Percentiles rank a stretch among this genome's conserved stretches.
Evolutionary conservation across 2,888 invertebrate species (phyloP).

Genomic region (Glaucopsyche alexis): DNA sequence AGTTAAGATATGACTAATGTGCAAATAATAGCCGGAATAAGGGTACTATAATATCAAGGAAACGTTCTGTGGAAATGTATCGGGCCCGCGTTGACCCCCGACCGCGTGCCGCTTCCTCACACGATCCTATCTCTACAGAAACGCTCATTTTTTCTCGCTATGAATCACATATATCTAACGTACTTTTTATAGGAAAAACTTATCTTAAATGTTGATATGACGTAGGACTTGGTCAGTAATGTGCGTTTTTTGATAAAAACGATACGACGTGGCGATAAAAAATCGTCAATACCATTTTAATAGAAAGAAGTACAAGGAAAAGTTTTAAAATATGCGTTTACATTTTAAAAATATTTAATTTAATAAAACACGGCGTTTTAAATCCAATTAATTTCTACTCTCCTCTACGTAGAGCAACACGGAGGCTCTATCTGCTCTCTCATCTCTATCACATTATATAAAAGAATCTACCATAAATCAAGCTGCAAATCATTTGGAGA

Average conservation of each 20-base stretch:
- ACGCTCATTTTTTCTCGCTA: constrained; percentile 50
- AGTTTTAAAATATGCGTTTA: too few relatives aligned
- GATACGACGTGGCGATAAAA: too few relatives aligned
- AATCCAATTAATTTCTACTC: too few relatives aligned
- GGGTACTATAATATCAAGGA: constrained; percentile 27
- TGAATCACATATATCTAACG: constrained; percentile 35
- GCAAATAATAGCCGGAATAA: constrained; percentile 6
- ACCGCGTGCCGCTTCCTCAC: constrained; percentile 70
- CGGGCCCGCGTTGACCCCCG: constrained; percentile 63
- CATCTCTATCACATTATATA: neutral
- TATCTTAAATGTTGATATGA: neutral
- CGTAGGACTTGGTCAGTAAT: too few relatives aligned
- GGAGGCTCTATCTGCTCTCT: too few relatives aligned
- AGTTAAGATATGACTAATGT: constrained; percentile 24
- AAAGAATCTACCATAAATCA: too few relatives aligned
- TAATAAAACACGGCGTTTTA: too few relatives aligned
- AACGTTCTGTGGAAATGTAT: constrained; percentile 60
- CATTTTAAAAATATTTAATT: too few relatives aligned
- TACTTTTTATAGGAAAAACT: constrained; percentile 19
- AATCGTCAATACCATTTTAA: too few relatives aligned
- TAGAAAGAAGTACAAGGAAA: too few relatives aligned
- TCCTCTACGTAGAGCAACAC: too few relatives aligned
- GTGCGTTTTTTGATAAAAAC: too few relatives aligned
- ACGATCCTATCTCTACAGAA: constrained; percentile 62
- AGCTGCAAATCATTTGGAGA: neutral